phyloP scores from a whole-genome alignment of 64 coral and sea anemone genomes.

The Montipora foliosa region DNA sequence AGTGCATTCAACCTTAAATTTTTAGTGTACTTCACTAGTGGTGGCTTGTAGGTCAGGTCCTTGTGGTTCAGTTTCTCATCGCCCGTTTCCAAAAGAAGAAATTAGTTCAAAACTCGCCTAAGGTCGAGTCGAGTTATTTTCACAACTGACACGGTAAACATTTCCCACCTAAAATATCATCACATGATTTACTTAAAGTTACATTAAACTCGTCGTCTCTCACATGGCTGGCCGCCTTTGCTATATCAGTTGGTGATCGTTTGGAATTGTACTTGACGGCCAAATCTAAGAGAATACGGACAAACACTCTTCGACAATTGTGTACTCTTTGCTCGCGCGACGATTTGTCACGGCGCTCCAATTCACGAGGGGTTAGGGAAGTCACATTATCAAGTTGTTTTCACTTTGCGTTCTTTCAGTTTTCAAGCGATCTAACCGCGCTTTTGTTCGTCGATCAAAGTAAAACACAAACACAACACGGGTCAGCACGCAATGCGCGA shows the following conservation, averaged over 20 bases:
- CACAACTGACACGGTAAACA: no score
- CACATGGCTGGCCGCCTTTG: neutral
- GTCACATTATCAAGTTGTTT: neutral
- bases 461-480: neutral
- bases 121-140: no score
- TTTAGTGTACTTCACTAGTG: no score
- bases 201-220: neutral
- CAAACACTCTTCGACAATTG: constrained; percentile 46
- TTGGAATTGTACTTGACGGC: constrained; percentile 8
- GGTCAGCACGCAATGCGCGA: neutral
- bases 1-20: no score
- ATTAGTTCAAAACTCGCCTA: no score
- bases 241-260: neutral
- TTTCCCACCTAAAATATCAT: no score
- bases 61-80: no score
- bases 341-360: neutral
- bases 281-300: neutral
- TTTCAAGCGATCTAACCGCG: neutral
- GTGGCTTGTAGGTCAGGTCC: no score
- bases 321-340: constrained; percentile 9
- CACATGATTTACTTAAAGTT: no score
- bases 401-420: neutral
- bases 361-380: neutral
- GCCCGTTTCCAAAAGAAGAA: no score
- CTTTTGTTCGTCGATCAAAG: neutral